Evolutionary conservation across 2,888 invertebrate species (phyloP), one percentile per base, ranked within the genome.

Genomic region (Tetrapedia diversipes): DNA sequence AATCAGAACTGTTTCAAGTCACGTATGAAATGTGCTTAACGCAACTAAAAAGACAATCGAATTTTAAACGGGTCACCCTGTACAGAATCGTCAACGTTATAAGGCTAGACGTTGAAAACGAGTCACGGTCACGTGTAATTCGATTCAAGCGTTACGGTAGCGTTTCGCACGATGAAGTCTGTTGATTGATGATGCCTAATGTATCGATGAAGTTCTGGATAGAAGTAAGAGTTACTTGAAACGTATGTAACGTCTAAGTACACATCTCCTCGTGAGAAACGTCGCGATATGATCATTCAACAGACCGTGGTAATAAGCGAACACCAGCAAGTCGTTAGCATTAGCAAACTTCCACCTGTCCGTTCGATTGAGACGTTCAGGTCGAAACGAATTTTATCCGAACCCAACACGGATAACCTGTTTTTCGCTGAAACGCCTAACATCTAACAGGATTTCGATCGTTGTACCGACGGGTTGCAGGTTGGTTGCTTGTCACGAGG

Each of bases 111-210:
- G 59, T 43, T 49, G 57, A 59, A 67, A 59, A 59, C 60, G 45
- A 45, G 39, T 54, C 47, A 34, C 29, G 39, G 56, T 1, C 4
- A 16, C 11, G 54, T 11, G n/a, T 71, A 66, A 59, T 59, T 49
- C 57, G 68, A 67, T 71, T 71, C 57, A 43, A 0, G 43, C n/a
- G 56, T 39, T 32, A 22, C 57, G 67, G 27, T 19, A 51, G 51
- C 51, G 57, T 43, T 71, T 67, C 67, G 67, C 32, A 57, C 51
- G 68, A 71, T 51, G 49, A 51, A 49, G 51, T 57, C 47, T 54
- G 45, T 67, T 68, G 53, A 54, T 72, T 37, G 68, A 29, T 43
- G 54, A 39, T 54, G 32, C 59, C 69, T 53, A 69, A 51, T 27
- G 43, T 22, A 37, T 4, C 14, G 4, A 41, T 43, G 66, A 51